phyloP scores from a whole-genome alignment of 2,113 vertebrate species.

The Prunella fulvescens region DNA sequence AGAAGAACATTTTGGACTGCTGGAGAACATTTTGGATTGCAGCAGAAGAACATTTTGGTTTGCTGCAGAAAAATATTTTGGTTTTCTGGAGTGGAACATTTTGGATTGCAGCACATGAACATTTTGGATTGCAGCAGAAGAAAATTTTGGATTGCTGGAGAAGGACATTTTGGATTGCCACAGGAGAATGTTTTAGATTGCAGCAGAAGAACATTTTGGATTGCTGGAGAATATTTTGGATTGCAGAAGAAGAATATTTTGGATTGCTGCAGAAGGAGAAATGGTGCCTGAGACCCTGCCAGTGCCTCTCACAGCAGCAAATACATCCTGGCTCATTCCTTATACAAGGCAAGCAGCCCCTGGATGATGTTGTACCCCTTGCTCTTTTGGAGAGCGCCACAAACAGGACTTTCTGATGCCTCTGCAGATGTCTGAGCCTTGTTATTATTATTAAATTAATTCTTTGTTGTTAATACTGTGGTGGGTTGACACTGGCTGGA shows the following conservation, averaged over 20 bases:
- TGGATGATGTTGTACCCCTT: background rate
- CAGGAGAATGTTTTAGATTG: background rate
- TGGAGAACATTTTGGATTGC: rapidly evolving
- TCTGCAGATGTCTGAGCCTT: background rate
- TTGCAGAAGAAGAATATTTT: background rate
- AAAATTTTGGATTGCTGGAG: background rate
- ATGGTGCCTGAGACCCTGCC: background rate
- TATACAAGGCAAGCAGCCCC: background rate
- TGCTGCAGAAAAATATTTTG: background rate
- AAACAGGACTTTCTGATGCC: background rate
- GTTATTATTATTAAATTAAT: background rate
- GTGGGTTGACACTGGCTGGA: background rate
- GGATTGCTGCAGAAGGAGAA: background rate
- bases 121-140: no score
- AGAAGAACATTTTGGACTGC: background rate
- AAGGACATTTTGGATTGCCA: background rate
- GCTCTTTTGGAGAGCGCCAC: background rate
- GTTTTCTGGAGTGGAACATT: background rate
- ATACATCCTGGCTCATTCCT: background rate
- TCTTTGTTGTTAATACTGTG: background rate
- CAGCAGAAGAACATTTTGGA: background rate
- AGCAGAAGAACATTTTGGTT: background rate
- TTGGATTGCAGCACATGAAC: no score
- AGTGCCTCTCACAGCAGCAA: background rate
- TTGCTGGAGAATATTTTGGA: no score